Percentiles rank a stretch among this genome's conserved stretches.
These are phyloP conservation scores for Drosophila bipectinata DNA, from an alignment of 1,140 invertebrate genomes.

Conservation along the genomic window DNA sequence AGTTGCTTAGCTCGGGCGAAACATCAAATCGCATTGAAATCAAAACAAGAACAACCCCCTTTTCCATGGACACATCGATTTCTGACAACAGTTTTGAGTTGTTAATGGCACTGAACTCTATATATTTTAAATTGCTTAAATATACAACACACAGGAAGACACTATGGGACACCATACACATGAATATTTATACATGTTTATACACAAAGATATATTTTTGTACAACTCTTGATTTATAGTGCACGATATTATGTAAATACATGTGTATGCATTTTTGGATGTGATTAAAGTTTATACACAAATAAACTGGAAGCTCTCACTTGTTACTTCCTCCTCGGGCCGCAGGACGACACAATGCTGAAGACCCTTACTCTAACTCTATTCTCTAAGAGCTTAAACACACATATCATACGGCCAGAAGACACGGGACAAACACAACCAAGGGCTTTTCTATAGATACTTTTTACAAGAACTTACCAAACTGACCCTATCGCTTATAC, in stretches of 20 bases:
- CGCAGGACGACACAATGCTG: constrained; percentile 49
- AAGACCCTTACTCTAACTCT: constrained; percentile 23
- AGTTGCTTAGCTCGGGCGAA: constrained; percentile 50
- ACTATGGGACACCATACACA: constrained; percentile 3
- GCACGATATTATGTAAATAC: constrained; percentile 74
- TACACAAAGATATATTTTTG: constrained; percentile 58
- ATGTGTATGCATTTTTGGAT: constrained; percentile 64
- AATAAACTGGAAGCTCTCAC: constrained; percentile 27
- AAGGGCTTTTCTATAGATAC: constrained; percentile 70
- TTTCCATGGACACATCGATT: constrained; percentile 39
- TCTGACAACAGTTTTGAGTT: constrained; percentile 51
- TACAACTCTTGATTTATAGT: constrained; percentile 54
- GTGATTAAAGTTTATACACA: constrained; percentile 59
- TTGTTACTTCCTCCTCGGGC: constrained; percentile 46
- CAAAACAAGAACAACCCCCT: constrained; percentile 19
- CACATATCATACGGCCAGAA: constrained; percentile 57
- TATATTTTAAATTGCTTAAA: constrained; percentile 35
- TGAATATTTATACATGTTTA: constrained; percentile 5
- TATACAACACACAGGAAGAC: constrained; percentile 6
- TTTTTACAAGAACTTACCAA: constrained; percentile 61
- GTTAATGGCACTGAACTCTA: constrained; percentile 44
- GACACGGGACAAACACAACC: constrained; percentile 40
- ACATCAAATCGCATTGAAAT: constrained; percentile 31
- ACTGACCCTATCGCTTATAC: constrained; percentile 52
- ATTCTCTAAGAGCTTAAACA: constrained; percentile 70